Conservation (phyloP, 2,113 vertebrate species). For the Elephantulus edwardii region DNA sequence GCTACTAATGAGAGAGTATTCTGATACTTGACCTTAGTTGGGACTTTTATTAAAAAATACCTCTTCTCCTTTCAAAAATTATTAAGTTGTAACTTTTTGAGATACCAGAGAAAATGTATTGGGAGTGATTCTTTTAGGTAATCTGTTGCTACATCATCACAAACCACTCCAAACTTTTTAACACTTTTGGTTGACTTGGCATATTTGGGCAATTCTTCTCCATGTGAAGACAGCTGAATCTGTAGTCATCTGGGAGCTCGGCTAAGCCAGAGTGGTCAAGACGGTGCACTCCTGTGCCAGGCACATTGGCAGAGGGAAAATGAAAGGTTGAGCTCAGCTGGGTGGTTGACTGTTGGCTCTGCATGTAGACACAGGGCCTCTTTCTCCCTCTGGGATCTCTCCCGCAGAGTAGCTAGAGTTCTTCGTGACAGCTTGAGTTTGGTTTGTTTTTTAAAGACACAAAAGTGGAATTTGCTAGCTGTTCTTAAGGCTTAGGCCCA, state of each 20-base stretch:
- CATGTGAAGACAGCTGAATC: not conserved
- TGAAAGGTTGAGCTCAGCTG: not conserved
- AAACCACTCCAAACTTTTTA: not conserved
- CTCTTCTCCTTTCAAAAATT: not conserved
- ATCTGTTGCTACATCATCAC: not conserved
- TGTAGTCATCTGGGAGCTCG: not conserved
- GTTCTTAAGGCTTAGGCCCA: not conserved
- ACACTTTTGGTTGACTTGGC: not conserved
- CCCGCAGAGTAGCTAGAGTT: not conserved
- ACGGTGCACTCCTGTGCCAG: not conserved
- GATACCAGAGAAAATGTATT: not conserved
- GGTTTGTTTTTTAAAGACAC: not conserved
- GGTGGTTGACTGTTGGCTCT: not conserved
- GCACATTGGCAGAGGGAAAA: fast-evolving
- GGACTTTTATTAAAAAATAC: not conserved
- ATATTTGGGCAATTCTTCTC: not conserved
- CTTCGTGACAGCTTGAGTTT: not conserved
- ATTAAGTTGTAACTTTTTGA: not conserved
- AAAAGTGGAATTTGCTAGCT: not conserved
- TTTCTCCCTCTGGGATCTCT: not conserved
- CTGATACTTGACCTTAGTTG: not conserved
- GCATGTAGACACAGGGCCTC: too few species aligned
- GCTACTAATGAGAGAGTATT: not conserved
- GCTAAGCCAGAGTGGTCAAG: not conserved
- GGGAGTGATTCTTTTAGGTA: not conserved